Conservation (phyloP, 2,797 vertebrate species). For the Tolypeutes matacus region DNA sequence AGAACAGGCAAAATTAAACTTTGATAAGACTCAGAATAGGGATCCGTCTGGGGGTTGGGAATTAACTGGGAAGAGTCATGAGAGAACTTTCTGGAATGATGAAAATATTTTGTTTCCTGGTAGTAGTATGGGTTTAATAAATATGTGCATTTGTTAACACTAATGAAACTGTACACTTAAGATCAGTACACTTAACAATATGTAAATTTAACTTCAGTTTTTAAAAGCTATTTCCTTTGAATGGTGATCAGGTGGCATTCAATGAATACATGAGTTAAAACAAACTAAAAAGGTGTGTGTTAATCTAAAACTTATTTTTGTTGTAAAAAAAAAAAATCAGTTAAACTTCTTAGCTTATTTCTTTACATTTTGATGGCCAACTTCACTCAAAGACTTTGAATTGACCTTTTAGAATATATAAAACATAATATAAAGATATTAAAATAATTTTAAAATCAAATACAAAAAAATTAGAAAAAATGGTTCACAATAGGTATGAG, state of each 20-base stretch:
- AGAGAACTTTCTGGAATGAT: background rate
- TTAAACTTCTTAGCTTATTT: background rate
- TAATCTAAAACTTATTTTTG: background rate
- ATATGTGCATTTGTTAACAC: slow-evolving; percentile 1
- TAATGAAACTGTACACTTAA: background rate
- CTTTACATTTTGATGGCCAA: background rate
- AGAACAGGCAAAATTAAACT: background rate
- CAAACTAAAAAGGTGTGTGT: background rate
- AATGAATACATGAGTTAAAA: background rate
- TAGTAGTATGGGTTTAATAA: background rate
- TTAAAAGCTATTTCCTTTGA: background rate
- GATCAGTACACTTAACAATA: background rate
- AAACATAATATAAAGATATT: background rate
- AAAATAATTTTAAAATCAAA: slow-evolving; percentile 7
- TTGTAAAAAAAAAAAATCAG: background rate
- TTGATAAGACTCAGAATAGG: background rate
- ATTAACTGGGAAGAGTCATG: slow-evolving; percentile 7
- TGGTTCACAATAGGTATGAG: background rate
- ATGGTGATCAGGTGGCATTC: background rate
- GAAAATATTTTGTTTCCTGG: background rate
- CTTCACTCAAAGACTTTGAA: slow-evolving; percentile 4
- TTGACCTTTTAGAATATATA: background rate
- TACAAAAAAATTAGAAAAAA: background rate
- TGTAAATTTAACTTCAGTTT: background rate
- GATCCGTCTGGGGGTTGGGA: background rate